Evolutionary conservation across 2,113 vertebrate genomes (phyloP), one percentile per base, ranked within the genome.

Genomic region (Pseudolaguvia tuberculata): DNA sequence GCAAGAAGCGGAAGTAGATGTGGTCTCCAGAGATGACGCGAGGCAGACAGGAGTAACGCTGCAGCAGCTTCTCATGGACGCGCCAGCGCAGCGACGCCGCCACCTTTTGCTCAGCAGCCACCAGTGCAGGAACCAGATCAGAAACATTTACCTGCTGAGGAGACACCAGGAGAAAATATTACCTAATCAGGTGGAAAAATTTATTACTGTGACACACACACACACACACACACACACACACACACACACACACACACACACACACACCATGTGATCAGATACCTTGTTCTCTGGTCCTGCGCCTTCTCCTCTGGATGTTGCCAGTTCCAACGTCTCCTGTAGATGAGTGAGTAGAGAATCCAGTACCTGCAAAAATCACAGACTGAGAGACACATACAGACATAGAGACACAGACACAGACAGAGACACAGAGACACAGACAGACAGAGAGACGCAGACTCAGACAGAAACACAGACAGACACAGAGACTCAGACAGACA

Each of bases 31-130:
- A 91, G 81, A 98, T 88, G 80, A 98, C 83, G 3, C 94, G 89
- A 11, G 95, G 94, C 84, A 98, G 88, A 82, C 94, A 96, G 72
- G 93, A 89, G 31, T 93, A 97, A 76, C 92, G 93, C 85, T 94
- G 94, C 47, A 98, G 86, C 69, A 97, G 85, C 81, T 95, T 96
- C 85, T 97, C 94, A 0, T 98, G 96, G 1, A 91, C 92, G 71
- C 96, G 90, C 96, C 96, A 98, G 53, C 95, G 96, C 59, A 98
- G 89, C 48, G 95, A 97, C 78, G 89, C 82, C 0, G 94, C 94
- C 1, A 94, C 93, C 85, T 93, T 93, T 86, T 96, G 94, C 77
- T 98, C 96, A 0, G 94, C 95, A 0, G 88, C 80, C 18, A 92
- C 91, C 85, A 98, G 88, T 0, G 92, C 94, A 1, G 94, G 88